Evolutionary conservation across 2,888 invertebrate species (phyloP).

Genomic region (Lysandra coridon): DNA sequence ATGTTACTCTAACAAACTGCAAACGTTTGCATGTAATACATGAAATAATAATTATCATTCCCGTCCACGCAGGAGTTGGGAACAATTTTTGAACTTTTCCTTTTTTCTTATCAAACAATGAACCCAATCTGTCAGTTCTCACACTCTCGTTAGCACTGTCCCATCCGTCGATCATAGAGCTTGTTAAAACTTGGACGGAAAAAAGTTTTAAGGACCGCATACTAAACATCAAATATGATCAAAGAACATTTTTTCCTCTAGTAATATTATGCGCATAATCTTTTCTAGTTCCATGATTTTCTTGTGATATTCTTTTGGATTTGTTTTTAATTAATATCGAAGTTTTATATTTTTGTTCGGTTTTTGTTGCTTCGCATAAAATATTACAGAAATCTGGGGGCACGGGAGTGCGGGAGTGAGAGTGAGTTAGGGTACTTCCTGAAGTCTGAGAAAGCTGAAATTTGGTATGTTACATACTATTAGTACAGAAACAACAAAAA

Average conservation of each 20-base stretch:
- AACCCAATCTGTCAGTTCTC: conserved; percentile 35
- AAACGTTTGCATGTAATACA: not conserved
- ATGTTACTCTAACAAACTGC: not conserved
- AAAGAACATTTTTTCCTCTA: conserved; percentile 37
- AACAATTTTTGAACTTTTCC: conserved; percentile 31
- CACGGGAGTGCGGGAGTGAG: no score
- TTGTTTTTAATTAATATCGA: conserved; percentile 17
- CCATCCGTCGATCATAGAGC: conserved; percentile 52
- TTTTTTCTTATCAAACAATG: conserved; percentile 34
- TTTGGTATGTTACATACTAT: no score
- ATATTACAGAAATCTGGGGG: no score
- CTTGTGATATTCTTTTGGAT: conserved; percentile 16
- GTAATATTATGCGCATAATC: conserved; percentile 35
- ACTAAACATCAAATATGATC: conserved; percentile 49
- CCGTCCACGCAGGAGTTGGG: not conserved
- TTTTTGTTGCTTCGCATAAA: not conserved
- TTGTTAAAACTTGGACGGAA: conserved; percentile 60
- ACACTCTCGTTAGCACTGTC: conserved; percentile 42
- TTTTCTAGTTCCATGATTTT: conserved; percentile 30
- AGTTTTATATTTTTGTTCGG: not conserved
- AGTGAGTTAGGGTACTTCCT: no score
- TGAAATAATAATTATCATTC: not conserved
- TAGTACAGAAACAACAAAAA: no score
- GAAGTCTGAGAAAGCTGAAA: no score
- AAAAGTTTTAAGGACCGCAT: conserved; percentile 56